Evolutionary conservation across 64 coral and sea anemone species (phyloP).

Genomic region (Acropora tenuis): DNA sequence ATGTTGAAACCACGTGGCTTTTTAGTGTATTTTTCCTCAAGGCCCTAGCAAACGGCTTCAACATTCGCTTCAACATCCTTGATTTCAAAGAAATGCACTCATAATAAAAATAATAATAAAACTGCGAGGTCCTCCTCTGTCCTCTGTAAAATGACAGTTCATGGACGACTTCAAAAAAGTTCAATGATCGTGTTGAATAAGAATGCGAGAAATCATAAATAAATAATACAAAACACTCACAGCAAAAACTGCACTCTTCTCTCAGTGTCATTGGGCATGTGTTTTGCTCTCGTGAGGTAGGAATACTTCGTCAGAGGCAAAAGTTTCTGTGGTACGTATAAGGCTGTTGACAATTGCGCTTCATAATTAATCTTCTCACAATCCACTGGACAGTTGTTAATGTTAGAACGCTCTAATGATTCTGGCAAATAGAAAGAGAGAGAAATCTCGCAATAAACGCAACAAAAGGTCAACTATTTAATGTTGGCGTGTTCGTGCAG

Average conservation of each 20-base stretch:
- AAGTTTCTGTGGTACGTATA: slow-evolving; percentile 59
- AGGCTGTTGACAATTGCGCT: slow-evolving; percentile 37
- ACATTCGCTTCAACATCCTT: no score
- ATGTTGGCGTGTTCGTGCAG: no score
- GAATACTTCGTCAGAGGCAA: slow-evolving; percentile 30
- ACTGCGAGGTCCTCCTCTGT: no score
- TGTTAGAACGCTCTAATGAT: slow-evolving; percentile 15
- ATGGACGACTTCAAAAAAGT: no score
- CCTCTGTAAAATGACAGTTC: no score
- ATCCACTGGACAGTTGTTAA: slow-evolving; percentile 55
- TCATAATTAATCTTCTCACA: slow-evolving; percentile 45
- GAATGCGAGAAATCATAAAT: neutral
- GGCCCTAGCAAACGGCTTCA: no score
- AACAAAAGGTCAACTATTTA: no score
- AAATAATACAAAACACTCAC: slow-evolving; percentile 29
- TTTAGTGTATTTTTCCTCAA: no score
- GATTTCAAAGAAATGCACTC: no score
- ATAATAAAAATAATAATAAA: no score
- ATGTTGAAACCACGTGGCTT: no score
- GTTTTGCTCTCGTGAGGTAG: slow-evolving; percentile 1
- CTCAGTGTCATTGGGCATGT: slow-evolving; percentile 60
- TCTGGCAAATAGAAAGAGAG: slow-evolving; percentile 8
- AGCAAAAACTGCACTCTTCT: slow-evolving; percentile 39
- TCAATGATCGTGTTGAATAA: no score
- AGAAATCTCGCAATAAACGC: neutral